A percentile compares a stretch with the other conserved stretches of the same genome.
These are phyloP conservation scores for Grallaria varia DNA, from an alignment of 2,113 vertebrate genomes.

Conservation along the genomic window DNA sequence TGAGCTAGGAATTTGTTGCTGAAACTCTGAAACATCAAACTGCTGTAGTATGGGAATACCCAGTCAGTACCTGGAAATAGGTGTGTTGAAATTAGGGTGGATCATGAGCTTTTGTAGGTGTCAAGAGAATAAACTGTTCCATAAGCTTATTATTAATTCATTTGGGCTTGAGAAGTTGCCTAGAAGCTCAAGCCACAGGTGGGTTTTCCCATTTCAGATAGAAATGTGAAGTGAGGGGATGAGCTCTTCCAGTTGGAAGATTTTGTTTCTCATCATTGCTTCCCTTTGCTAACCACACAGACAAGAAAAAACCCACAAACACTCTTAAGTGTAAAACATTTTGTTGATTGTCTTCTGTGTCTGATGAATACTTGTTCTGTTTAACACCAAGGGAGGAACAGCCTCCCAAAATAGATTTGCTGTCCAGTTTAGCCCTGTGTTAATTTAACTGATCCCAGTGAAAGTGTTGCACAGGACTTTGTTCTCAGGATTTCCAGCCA, in stretches of 20 bases:
- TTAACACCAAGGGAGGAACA: not conserved
- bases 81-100: not conserved
- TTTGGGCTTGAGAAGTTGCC: not conserved
- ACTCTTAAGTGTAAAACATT: not conserved
- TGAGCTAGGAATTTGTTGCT: not conserved
- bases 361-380: not conserved
- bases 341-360: not conserved
- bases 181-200: not conserved
- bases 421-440: not conserved
- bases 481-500: not conserved
- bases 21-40: not conserved
- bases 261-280: not conserved
- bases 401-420: not conserved
- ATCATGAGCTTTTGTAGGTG: not conserved
- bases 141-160: not conserved
- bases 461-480: not conserved
- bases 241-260: not conserved
- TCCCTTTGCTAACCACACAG: not conserved
- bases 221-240: not conserved
- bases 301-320: not conserved
- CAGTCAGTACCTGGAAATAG: not conserved
- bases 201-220: not conserved
- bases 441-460: not conserved
- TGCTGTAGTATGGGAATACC: not conserved
- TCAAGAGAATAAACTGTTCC: not conserved